Evolutionary conservation across 2,113 vertebrate genomes (phyloP), one percentile per base, ranked within the genome.

Genomic region (Chascanopsetta lugubris): DNA sequence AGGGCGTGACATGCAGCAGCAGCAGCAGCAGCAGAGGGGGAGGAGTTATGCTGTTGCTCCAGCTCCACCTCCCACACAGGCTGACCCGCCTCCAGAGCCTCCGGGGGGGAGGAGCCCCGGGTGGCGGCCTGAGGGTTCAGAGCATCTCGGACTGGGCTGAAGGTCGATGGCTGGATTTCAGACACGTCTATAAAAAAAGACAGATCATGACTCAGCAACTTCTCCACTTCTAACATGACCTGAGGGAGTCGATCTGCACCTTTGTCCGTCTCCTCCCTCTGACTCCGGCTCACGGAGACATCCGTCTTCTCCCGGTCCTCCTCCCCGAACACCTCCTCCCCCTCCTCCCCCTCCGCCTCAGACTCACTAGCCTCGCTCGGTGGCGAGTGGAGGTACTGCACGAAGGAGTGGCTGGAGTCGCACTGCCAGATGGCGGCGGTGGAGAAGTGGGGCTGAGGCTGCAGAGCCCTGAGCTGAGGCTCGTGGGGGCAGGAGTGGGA

Each of bases 381-480:
- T 0, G 94, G 93, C 0, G 92, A 92, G 61, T 87, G 92, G 12
- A 98, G 91, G 79, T 94, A 92, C 64, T 98, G 96, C 84, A 95
- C 91, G 61, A 95, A 97, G 2, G 94, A 94, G 85, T 97, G 96
- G 0, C 93, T 88, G 0, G 91, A 90, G 25, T 93, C 91, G 17
- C 96, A 98, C 20, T 94, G 93, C 96, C 96, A 97, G 49, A 95
- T 80, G 0, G 93, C 94, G 0, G 94, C 92, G 0, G 93, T 94
- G 65, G 93, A 94, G 6, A 93, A 85, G 72, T 91, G 90, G 2
- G 93, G 88, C 13, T 89, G 87, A 2, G 90, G 92, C 72, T 96
- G 93, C 24, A 96, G 86, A 46, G 93, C 91, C 0, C 86, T 83
- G 40, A 97, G 93, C 53, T 92, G 92, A 0, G 95, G 96, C 75